A percentile compares a stretch with the other conserved stretches of the same genome.
Conservation (phyloP, 2,113 vertebrate species). For the Tychaedon coryphoeus region DNA sequence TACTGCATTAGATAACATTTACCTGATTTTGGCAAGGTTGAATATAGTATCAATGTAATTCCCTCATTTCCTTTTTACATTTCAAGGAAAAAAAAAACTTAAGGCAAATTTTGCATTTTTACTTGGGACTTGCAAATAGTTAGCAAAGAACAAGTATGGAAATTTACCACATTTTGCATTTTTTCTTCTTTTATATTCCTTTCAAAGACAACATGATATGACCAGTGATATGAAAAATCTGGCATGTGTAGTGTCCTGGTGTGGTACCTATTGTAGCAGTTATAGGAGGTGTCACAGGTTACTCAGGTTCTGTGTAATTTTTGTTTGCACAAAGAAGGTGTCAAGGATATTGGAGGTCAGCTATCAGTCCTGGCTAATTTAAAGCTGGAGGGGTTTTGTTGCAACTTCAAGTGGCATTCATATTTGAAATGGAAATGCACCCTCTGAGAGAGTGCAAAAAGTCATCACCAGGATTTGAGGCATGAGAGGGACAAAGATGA, state of each 20-base stretch:
- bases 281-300: neutral
- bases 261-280: rapidly evolving
- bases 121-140: neutral
- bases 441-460: neutral
- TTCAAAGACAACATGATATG: neutral
- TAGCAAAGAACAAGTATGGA: neutral
- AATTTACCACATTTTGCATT: neutral
- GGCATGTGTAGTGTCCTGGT: neutral
- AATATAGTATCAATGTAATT: neutral
- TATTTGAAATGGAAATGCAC: neutral
- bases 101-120: neutral
- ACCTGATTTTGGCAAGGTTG: neutral
- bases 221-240: neutral
- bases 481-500: neutral
- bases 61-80: neutral
- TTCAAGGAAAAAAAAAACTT: neutral
- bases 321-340: neutral
- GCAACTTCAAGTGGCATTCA: neutral
- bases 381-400: neutral
- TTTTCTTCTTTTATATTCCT: neutral
- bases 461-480: neutral
- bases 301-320: neutral
- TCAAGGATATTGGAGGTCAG: neutral
- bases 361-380: neutral
- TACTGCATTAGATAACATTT: neutral